Evolutionary conservation across 2,888 invertebrate species (phyloP), one percentile per base, ranked within the genome.

Genomic region (Tipula lateralis): DNA sequence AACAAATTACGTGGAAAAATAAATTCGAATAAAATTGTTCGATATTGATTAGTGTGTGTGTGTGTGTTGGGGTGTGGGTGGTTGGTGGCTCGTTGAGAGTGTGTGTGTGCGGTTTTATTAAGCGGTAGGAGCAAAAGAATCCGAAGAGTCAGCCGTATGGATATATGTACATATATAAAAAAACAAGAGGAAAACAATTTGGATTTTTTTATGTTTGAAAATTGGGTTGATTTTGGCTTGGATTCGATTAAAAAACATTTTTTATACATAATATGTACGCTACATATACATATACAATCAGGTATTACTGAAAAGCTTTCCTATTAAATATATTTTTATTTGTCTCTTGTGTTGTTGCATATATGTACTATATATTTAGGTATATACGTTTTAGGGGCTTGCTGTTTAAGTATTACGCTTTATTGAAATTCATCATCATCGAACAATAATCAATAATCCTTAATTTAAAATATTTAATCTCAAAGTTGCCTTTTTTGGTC

Each of bases 1-100:
- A 82, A 82, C 82, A 82, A 82, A 82, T 82, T 82, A 82, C 82
- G 82, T 82, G 82, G 82, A 82, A 82, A 82, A 30, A 82, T 82
- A 82, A 82, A 82, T 82, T 82, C 82, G 82, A 82, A 82, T 82
- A 32, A 82, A 82, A 30, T 82, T 82, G 82, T 82, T 82, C 32
- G 32, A 82, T 30, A 82, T 82, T 82, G 82, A 82, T 82, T 30
- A 30, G 29, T 80, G 2, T 80, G 19, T 9, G 12, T 19, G 24
- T 5, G 12, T 19, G 9, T 81, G 29, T 29, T 2, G n/a, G 81
- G 12, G 29, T 29, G 12, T 44, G 44, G 16, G 3, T 4, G 16
- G 16, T 16, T 7, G 66, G 19, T 66, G 66, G 66, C n/a, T n/a
- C n/a, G n/a, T n/a, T n/a, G n/a, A n/a, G n/a, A n/a, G n/a, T n/a